Conservation (phyloP, 2,888 invertebrate species). For the Lomographa bimaculata region DNA sequence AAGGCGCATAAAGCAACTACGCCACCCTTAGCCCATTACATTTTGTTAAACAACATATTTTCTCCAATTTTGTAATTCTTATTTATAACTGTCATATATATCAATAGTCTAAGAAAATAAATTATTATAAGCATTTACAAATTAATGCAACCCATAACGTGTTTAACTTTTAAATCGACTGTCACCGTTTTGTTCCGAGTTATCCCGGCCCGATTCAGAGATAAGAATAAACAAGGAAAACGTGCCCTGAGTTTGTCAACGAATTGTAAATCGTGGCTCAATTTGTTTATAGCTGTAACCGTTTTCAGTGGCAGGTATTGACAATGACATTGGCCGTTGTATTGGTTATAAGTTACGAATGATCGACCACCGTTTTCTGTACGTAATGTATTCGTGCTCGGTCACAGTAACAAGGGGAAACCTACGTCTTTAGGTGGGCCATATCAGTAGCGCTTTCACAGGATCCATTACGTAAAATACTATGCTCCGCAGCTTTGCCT, state of each 20-base stretch:
- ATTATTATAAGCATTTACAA: no score
- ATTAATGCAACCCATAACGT: no score
- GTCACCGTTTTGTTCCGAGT: conserved; percentile 9
- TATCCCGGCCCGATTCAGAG: conserved; percentile 13
- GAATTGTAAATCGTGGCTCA: conserved; percentile 43
- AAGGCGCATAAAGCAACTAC: no score
- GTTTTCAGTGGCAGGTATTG: conserved; percentile 46
- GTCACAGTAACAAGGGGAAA: conserved; percentile 1
- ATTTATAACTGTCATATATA: no score
- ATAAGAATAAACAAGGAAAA: conserved; percentile 26
- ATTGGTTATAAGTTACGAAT: conserved; percentile 33
- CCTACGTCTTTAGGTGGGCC: no score
- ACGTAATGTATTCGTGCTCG: conserved; percentile 10
- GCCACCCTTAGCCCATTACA: no score
- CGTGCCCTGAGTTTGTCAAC: conserved; percentile 29
- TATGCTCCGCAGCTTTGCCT: no score
- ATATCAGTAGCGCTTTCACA: no score
- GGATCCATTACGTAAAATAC: no score
- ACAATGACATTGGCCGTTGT: conserved; percentile 52
- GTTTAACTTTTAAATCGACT: neutral
- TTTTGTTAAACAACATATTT: no score
- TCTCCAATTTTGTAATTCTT: no score
- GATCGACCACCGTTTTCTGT: conserved; percentile 35
- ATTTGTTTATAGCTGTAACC: conserved; percentile 43
- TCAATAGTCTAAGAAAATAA: no score